Conservation (phyloP, 2,797 vertebrate species). For the Emys orbicularis region DNA sequence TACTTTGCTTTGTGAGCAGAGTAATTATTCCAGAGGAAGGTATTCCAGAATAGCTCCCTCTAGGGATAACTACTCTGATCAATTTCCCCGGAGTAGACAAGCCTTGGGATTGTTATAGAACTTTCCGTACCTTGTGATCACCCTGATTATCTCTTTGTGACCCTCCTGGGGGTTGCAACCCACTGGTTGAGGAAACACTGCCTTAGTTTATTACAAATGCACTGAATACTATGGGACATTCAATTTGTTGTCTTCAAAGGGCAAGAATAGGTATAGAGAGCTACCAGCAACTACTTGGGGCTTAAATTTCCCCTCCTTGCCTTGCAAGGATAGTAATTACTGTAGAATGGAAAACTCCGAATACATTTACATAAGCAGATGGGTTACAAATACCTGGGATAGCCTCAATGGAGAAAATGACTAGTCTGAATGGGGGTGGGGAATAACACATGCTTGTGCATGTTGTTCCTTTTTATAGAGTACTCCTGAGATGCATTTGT, state of each 20-base stretch:
- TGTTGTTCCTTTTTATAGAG: accelerated
- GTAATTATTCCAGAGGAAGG: neutral
- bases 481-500: neutral
- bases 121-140: neutral
- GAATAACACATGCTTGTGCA: neutral
- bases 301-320: neutral
- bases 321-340: neutral
- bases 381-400: neutral
- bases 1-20: neutral
- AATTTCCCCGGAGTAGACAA: neutral
- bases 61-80: neutral
- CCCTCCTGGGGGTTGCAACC: neutral
- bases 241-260: neutral
- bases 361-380: neutral
- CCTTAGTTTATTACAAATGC: neutral
- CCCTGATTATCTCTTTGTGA: neutral
- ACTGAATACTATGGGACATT: neutral
- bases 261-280: neutral
- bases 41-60: too few relatives aligned
- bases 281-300: neutral
- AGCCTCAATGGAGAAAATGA: neutral
- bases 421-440: neutral
- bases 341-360: neutral
- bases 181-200: neutral
- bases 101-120: neutral